phyloP scores from a whole-genome alignment of 2,113 vertebrate species.

The Actenoides hombroni region DNA sequence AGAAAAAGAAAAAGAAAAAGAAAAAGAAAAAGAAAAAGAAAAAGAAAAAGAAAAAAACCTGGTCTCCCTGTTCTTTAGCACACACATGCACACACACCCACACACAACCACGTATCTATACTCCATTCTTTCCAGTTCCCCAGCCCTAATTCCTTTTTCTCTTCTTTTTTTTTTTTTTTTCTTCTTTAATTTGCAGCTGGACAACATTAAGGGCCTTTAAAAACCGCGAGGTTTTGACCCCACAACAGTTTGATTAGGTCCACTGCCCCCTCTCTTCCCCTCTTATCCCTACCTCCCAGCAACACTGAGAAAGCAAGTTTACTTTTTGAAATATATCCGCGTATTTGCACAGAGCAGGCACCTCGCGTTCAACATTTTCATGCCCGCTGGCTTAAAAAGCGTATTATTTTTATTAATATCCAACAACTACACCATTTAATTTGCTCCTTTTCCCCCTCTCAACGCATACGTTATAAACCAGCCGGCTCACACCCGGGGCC shows the following conservation, averaged over 20 bases:
- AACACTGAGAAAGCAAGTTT: constrained; percentile 78
- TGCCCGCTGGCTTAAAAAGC: background rate
- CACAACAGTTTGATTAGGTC: constrained; percentile 67
- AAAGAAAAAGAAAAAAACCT: background rate
- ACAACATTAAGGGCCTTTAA: constrained; percentile 85
- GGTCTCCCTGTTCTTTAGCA: constrained; percentile 61
- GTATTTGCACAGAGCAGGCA: background rate
- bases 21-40: background rate
- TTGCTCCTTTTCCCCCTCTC: background rate
- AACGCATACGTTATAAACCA: background rate
- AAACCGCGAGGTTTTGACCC: constrained; percentile 75
- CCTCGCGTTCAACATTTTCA: background rate
- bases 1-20: no score
- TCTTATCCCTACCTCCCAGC: constrained; percentile 33
- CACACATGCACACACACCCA: constrained; percentile 19
- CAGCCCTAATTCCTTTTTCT: constrained; percentile 13
- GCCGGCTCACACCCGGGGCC: background rate
- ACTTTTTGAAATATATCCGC: constrained; percentile 65
- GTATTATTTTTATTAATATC: constrained; percentile 41
- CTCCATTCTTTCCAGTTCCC: constrained; percentile 66
- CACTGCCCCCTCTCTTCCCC: constrained; percentile 32
- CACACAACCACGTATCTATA: background rate
- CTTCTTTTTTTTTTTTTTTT: no score
- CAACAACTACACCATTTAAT: background rate
- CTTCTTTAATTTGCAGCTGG: constrained; percentile 80